Base-by-base conservation (phyloP, 2,113 vertebrate species). In the Anthoscopus minutus region DNA sequence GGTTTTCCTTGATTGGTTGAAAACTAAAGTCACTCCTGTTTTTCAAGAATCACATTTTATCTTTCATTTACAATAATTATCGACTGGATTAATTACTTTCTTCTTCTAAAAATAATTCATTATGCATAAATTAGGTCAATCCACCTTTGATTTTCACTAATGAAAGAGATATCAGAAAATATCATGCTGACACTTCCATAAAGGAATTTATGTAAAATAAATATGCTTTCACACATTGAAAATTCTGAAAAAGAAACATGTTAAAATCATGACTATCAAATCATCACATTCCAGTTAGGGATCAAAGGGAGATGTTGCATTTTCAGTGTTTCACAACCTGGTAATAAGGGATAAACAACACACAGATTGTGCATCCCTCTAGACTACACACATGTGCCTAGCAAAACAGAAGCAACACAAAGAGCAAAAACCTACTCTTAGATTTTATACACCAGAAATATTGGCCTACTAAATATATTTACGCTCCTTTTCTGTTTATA, bases 101-200 rank as follows among this genome's bases (percentile, higher is more conserved):
- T 89, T 96, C 73, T 96, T 96, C 81, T 83, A 88, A 86, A 94
- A 40, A 66, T 89, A 96, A 96, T 54, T 94, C 96, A 96, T 95
- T 95, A 96, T 92, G 93, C 81, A 96, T 45, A 13, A 96, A 97
- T 88, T 93, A 96, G 45, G 54, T 50, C 92, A 96, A 89, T 94
- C 85, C 95, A 92, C 74, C 91, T 96, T 90, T 96, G 79, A 94
- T 96, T 96, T 96, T 96, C 92, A 96, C 94, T 97, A 97, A 97
- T 92, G 57, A 96, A 92, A 87, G 77, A 93, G 72, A 92, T 87
- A 94, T 62, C 81, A 94, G 64, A 96, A 91, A 86, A 92, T 35
- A 88, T 50, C 45, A 86, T 66, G 61, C 51, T 93, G 42, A 74
- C 51, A 61, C n/a, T 92, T 71, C 64, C 81, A 67, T 58, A 72